Evolutionary conservation across 2,888 invertebrate species (phyloP), one percentile per base, ranked within the genome.

Genomic region (Acleris emargana): DNA sequence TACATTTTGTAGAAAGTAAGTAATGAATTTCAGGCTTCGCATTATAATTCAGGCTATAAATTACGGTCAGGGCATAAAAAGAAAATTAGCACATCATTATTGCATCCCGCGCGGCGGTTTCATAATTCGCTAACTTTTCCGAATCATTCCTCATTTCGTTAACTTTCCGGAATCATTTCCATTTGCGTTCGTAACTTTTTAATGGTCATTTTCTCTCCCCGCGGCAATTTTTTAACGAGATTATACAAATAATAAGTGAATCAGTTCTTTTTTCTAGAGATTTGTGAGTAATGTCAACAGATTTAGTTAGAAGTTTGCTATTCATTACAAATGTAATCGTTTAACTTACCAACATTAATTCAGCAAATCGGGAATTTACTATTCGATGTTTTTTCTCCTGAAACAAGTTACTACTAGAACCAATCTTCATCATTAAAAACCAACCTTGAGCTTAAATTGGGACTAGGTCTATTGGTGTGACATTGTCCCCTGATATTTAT

Each of bases 41-140:
- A 42, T 54, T 54, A 54, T 54, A 20, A 20, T 54, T 54, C 20
- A 42, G 42, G 22, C 18, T 42, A 20, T 42, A 54, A 54, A 54
- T 42, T 42, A 38, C 54, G 38, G 20, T 38, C 53, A 38, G 11
- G 18, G 53, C 18, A 25, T 25, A 47, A 38, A 53, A 32, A 22
- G 6, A 25, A 42, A 58, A 64, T 63, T 47, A 58, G 47, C 58
- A 49, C 53, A 47, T 63, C 32, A 63, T 38, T 53, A 49, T 22
- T 52, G n/a, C 22, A 49, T 25, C 16, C 43, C 52, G 28, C 45
- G 16, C 53, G 52, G 49, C 42, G 3, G 54, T 38, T 53, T 20
- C 42, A 18, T 58, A 64, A 64, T 64, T 52, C 49, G 47, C 58
- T 17, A 64, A 64, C 53, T 53, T 64, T 58, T 53, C 9, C 53